Evolutionary conservation across 2,888 invertebrate genomes (phyloP).

Genomic region (Peribatodes rhomboidaria): DNA sequence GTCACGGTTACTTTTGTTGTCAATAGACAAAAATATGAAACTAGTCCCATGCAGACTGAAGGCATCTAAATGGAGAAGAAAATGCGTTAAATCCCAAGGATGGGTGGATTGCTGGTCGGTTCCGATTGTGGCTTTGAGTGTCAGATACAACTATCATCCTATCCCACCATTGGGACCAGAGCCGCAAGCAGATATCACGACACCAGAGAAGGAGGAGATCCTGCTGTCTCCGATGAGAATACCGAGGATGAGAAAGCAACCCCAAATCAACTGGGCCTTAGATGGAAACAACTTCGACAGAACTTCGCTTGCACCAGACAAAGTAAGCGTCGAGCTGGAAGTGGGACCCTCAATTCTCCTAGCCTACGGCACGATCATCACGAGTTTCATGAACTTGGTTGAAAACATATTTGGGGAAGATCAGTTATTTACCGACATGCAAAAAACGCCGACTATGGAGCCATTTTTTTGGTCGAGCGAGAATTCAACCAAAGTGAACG

Average conservation of each 20-base stretch:
- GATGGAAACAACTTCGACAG: constrained; percentile 95
- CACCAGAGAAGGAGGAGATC: constrained; percentile 97
- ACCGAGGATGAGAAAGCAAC: constrained; percentile 91
- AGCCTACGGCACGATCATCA: constrained; percentile 96
- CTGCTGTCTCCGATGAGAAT: constrained; percentile 96
- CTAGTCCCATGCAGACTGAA: constrained; percentile 89
- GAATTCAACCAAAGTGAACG: constrained; percentile 70
- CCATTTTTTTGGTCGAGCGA: constrained; percentile 76
- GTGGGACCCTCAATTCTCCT: constrained; percentile 97
- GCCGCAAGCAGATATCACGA: constrained; percentile 96
- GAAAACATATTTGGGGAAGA: constrained; percentile 99
- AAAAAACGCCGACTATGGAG: constrained; percentile 86
- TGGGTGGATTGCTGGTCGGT: constrained; percentile 99
- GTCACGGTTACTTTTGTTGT: constrained; percentile 92
- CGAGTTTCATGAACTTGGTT: constrained; percentile 95
- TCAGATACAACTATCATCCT: constrained; percentile 97
- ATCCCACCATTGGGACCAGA: constrained; percentile 95
- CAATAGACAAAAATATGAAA: constrained; percentile 95
- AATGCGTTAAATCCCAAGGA: constrained; percentile 90
- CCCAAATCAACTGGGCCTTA: constrained; percentile 89
- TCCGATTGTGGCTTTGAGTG: constrained; percentile 96
- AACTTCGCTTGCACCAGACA: constrained; percentile 93
- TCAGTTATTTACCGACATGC: constrained; percentile 97
- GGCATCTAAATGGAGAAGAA: constrained; percentile 92
- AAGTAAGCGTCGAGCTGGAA: constrained; percentile 96